Evolutionary conservation across 1,140 invertebrate species (phyloP).

Genomic region (Panulirus ornatus): DNA sequence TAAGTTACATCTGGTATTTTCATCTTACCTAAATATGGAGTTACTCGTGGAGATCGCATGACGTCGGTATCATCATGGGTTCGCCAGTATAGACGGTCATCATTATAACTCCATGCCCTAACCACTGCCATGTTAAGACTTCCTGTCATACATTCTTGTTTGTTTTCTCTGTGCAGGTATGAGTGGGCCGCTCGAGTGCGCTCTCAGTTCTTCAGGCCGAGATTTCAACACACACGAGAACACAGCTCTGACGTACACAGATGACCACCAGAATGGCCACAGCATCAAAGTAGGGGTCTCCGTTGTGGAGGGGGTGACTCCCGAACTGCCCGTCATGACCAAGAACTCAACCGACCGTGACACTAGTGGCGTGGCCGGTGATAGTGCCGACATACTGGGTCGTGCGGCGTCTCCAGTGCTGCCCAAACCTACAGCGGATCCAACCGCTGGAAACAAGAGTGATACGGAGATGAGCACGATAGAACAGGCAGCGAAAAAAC

Average conservation of each 20-base stretch:
- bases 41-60: too few species aligned
- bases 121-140: too few species aligned
- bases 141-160: too few species aligned
- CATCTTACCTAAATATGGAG: too few species aligned
- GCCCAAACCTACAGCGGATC: neutral
- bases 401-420: neutral
- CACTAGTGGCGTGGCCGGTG: neutral
- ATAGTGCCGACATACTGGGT: neutral
- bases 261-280: neutral
- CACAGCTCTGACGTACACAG: neutral
- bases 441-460: neutral
- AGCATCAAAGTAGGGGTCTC: neutral
- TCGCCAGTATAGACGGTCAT: too few species aligned
- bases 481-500: neutral
- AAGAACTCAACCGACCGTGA: neutral
- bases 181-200: neutral
- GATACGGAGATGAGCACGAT: neutral
- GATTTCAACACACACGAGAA: neutral
- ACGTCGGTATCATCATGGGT: too few species aligned
- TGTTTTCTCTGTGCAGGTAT: neutral
- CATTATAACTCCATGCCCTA: too few species aligned
- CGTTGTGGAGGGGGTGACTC: neutral
- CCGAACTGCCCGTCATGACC: neutral
- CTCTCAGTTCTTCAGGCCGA: neutral
- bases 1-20: too few species aligned